Conservation (phyloP, 2,888 invertebrate genomes). For the Meliscaeva auricollis region DNA sequence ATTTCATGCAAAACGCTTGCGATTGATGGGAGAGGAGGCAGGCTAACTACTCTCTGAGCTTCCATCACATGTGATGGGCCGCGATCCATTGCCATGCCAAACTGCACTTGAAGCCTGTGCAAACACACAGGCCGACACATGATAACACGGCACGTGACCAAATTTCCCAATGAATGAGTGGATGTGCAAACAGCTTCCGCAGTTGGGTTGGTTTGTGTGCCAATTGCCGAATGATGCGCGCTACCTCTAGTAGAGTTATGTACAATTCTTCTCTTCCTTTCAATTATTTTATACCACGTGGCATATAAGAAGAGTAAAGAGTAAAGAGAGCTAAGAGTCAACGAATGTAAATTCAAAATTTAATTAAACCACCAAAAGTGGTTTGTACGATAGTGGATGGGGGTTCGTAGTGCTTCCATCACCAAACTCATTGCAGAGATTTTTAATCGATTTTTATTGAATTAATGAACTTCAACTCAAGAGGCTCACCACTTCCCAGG, state of each 20-base stretch:
- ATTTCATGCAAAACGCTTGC: constrained; percentile 23
- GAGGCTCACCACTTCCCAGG: constrained; percentile 9
- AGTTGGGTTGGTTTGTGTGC: constrained; percentile 4
- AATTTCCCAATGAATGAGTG: constrained; percentile 60
- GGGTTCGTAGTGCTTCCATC: neutral
- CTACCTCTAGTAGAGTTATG: neutral
- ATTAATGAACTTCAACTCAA: constrained; percentile 66
- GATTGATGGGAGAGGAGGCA: neutral
- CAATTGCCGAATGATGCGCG: neutral
- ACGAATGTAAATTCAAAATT: constrained; percentile 65
- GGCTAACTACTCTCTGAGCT: constrained; percentile 7
- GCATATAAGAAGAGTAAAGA: constrained; percentile 3
- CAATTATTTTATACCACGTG: constrained; percentile 71
- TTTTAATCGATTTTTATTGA: constrained; percentile 67
- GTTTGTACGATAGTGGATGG: neutral
- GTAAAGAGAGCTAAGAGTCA: neutral
- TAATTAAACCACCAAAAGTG: constrained; percentile 68
- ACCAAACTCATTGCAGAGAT: constrained; percentile 24
- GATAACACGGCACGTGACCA: constrained; percentile 71
- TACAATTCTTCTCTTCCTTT: constrained; percentile 34
- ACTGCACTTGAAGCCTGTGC: constrained; percentile 56
- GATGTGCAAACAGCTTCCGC: constrained; percentile 68
- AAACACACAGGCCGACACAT: constrained; percentile 56
- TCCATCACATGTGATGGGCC: constrained; percentile 34
- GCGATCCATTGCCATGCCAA: no score